Evolutionary conservation across 53 echinoderm and acorn worm species (phyloP).

Genomic region (Holothuria leucospilota): DNA sequence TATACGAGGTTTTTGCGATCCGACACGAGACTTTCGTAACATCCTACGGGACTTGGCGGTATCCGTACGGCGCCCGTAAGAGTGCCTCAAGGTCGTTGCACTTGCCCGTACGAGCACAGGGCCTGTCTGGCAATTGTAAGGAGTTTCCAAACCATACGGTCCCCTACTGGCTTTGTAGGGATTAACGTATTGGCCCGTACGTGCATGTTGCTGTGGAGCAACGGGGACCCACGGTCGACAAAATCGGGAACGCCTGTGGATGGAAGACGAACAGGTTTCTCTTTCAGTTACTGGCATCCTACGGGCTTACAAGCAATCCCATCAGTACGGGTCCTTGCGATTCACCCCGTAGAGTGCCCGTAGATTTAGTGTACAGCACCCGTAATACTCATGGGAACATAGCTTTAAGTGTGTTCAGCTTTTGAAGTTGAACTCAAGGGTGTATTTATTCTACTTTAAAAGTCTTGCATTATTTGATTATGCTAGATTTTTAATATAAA

Average conservation of each 20-base stretch:
- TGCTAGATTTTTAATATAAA: no score
- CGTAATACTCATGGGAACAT: not conserved
- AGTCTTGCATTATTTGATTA: no score
- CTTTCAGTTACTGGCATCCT: conserved; percentile 25
- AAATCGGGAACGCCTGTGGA: not conserved
- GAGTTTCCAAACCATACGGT: conserved; percentile 8
- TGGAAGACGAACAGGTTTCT: conserved; percentile 7
- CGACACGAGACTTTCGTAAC: no score
- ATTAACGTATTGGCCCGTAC: not conserved
- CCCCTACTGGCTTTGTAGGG: not conserved
- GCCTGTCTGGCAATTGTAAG: not conserved
- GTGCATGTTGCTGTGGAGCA: conserved; percentile 1
- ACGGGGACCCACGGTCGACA: not conserved
- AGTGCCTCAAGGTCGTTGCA: not conserved
- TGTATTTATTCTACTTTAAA: no score
- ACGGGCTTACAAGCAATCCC: not conserved
- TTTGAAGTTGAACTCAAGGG: no score
- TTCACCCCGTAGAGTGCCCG: conserved; percentile 8
- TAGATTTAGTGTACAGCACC: conserved; percentile 16
- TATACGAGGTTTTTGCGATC: no score
- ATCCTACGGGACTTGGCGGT: no score
- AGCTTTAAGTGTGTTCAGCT: not conserved
- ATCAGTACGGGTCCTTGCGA: not conserved
- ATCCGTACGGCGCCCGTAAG: conserved; percentile 4
- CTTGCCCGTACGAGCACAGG: not conserved